Evolutionary conservation across 2,888 invertebrate genomes (phyloP), one percentile per base, ranked within the genome.

Genomic region (Phengaris alcon): DNA sequence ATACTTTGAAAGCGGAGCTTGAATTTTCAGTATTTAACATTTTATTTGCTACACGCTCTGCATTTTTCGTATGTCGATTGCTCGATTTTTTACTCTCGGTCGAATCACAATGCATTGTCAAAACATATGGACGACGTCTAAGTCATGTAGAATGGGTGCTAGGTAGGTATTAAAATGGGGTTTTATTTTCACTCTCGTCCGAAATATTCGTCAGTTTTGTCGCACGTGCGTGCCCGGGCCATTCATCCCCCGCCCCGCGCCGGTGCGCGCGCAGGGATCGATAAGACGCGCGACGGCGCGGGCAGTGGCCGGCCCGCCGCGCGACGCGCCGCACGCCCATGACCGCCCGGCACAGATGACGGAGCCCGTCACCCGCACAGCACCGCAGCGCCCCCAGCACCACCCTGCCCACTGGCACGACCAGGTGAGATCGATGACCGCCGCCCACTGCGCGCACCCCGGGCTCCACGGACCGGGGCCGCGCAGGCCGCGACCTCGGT

Each of bases 281-380:
- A 82, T 82, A 82, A 88, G 35, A 86, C 81, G 82, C 88, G 91
- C 93, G 92, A 35, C 64, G 44, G 64, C 64, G 83, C 86, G 90
- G 90, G 91, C 89, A 88, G 90, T 89, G 88, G 88, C 86, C 86
- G 86, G 89, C 87, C 87, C 88, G 88, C 88, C 88, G 87, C 85
- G 88, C 86, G 82, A 81, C 82, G 85, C 87, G 86, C 88, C 87
- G 88, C 85, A 81, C 81, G 79, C 81, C 79, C 91, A 91, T 91
- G 90, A 87, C 87, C 89, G 88, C 90, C 89, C 87, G 85, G 87
- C 89, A 91, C 92, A 93, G 91, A 92, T 90, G 94, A 94, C 94
- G 93, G 91, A 91, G 90, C 92, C 93, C 91, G 88, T 86, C 88
- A 86, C 82, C 82, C 87, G 82, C 88, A 84, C 84, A 83, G 86